Evolutionary conservation across 2,797 vertebrate species (phyloP).

Genomic region (Psittacula echo): DNA sequence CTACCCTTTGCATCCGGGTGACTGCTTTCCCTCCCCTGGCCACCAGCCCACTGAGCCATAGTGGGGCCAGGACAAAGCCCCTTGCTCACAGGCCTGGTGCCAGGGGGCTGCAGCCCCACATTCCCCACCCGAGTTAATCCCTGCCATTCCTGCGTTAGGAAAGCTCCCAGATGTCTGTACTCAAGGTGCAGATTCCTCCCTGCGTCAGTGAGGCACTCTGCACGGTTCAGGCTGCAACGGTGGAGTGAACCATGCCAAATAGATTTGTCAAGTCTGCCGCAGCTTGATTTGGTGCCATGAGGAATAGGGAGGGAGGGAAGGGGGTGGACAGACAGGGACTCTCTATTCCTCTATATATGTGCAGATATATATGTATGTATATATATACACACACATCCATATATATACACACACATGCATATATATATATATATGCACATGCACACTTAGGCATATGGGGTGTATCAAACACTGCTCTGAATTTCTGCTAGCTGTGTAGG

Average conservation of each 20-base stretch:
- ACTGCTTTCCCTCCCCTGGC: not conserved
- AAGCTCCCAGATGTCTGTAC: conserved; percentile 25
- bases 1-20: not conserved
- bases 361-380: not conserved
- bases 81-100: not conserved
- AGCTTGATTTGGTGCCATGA: conserved; percentile 78
- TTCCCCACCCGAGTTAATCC: not conserved
- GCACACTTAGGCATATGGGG: not conserved
- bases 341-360: conserved; percentile 1
- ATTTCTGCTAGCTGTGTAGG: conserved; percentile 56
- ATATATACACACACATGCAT: rapidly evolving
- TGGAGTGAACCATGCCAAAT: conserved; percentile 73
- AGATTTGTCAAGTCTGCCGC: conserved; percentile 81
- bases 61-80: not conserved
- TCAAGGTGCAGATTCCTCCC: conserved; percentile 38
- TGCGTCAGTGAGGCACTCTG: not conserved
- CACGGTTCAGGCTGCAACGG: conserved; percentile 45
- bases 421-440: not conserved
- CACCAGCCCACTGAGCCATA: not conserved
- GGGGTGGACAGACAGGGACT: conserved; percentile 38
- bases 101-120: rapidly evolving
- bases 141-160: not conserved
- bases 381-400: not conserved
- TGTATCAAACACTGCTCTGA: conserved; percentile 14
- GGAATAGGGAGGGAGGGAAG: conserved; percentile 30